Base-by-base conservation (phyloP, 2,888 invertebrate genomes). In the Drosophila flavopinicola region DNA sequence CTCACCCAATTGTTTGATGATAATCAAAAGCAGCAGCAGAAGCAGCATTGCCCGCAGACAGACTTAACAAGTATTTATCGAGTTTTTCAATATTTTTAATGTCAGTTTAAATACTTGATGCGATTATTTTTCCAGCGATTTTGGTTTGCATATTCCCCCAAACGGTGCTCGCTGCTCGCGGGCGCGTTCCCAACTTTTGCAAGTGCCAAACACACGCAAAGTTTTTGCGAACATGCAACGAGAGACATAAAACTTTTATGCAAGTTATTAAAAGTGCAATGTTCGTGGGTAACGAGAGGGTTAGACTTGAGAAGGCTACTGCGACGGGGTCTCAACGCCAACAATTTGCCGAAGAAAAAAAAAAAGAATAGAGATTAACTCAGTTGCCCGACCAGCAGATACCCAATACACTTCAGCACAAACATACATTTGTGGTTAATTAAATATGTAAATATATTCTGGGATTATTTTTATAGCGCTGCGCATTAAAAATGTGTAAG, bases 21-120 rank as follows among this genome's bases (percentile, higher is more conserved):
- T 75, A 54, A 71, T 58, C 75, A 52, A 1, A 17, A 27, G 15
- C 30, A 27, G 7, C 5, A 17, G 24, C 42, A 35, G 35, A 9
- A 9, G 30, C 9, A 17, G 15, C 20, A 23, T 11, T 49, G 75
- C 65, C 76, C 27, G 71, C 17, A 52, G 71, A 35, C 44, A 53
- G 65, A 78, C 85, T 87, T 83, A 87, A 76, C 83, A 80, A 84
- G 78, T 82, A 85, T 85, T 88, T 85, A 85, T 87, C 87, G 85
- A 85, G 87, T 88, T 83, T 88, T 87, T 88, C 80, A 85, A 88
- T 85, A 88, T 87, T 87, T 88, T 85, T 85, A 88, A 85, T 88
- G 85, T 82, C 78, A 88, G 75, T 88, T 85, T 88, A 85, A 85
- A 88, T 88, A 85, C 85, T 85, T 87, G 82, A 85, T 67, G 77